Conservation (phyloP, 2,888 invertebrate genomes). For the Octonoba sinensis region DNA sequence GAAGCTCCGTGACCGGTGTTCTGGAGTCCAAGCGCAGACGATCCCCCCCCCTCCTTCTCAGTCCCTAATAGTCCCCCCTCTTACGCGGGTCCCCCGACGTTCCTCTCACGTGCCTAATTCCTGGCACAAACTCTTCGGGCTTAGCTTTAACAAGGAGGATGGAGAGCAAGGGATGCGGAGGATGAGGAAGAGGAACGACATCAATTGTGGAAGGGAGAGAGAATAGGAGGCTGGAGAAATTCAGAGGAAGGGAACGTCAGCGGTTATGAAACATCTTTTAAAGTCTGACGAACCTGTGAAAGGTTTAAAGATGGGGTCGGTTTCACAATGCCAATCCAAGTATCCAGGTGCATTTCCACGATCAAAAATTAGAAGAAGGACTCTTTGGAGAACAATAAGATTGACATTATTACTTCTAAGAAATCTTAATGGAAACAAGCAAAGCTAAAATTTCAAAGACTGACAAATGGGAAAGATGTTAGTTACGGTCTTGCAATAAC, state of each 20-base stretch:
- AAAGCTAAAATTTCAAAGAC: no score
- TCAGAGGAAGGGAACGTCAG: constrained; percentile 43
- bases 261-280: constrained; percentile 63
- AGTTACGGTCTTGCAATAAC: no score
- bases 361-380: no score
- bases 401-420: no score
- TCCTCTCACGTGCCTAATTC: constrained; percentile 62
- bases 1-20: constrained; percentile 64
- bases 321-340: constrained; percentile 6
- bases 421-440: no score
- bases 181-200: constrained; percentile 47
- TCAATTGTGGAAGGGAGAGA: constrained; percentile 41
- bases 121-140: constrained; percentile 63
- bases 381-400: no score
- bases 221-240: constrained; percentile 26
- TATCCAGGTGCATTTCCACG: constrained; percentile 18
- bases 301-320: constrained; percentile 42
- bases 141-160: constrained; percentile 63
- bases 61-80: constrained; percentile 3
- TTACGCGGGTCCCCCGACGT: constrained; percentile 37
- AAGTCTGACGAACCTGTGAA: constrained; percentile 63
- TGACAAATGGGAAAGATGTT: no score
- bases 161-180: constrained; percentile 36
- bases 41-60: constrained; percentile 21
- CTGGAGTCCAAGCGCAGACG: constrained; percentile 49